These are phyloP conservation scores for Cebus imitator DNA, from an alignment of 2,113 vertebrate species.

Conservation along the genomic window DNA sequence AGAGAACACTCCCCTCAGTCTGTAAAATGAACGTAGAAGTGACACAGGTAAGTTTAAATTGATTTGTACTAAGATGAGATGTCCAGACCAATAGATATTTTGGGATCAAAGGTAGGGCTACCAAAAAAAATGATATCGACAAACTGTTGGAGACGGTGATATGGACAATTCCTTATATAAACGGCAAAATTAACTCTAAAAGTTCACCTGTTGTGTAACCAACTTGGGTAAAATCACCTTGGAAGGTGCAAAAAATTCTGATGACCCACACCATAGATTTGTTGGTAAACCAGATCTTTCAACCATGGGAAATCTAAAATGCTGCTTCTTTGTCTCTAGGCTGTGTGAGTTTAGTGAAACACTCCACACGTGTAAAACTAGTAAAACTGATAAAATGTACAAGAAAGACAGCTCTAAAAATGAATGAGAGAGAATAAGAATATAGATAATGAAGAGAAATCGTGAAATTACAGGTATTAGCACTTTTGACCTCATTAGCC, in stretches of 20 bases:
- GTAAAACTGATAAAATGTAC: not conserved
- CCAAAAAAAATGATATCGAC: accelerated
- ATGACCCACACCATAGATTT: not conserved
- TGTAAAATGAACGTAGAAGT: accelerated
- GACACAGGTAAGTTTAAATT: accelerated
- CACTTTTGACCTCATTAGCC: not conserved
- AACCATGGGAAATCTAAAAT: not conserved
- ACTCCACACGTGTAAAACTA: not conserved
- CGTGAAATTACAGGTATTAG: not conserved
- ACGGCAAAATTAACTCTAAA: not conserved
- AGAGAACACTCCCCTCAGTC: accelerated
- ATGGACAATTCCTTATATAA: not conserved
- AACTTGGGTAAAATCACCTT: not conserved
- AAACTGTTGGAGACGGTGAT: not conserved
- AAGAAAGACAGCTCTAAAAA: not conserved
- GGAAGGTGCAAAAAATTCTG: too few relatives aligned
- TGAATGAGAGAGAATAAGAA: not conserved
- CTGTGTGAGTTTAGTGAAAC: not conserved
- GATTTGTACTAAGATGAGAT: too few relatives aligned
- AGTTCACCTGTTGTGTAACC: too few relatives aligned
- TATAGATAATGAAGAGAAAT: not conserved
- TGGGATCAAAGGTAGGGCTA: not conserved
- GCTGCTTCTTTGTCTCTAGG: not conserved
- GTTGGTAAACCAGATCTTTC: not conserved
- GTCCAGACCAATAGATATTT: not conserved